These are phyloP conservation scores for Apaloderma vittatum DNA, from an alignment of 2,113 vertebrate genomes.

Conservation along the genomic window DNA sequence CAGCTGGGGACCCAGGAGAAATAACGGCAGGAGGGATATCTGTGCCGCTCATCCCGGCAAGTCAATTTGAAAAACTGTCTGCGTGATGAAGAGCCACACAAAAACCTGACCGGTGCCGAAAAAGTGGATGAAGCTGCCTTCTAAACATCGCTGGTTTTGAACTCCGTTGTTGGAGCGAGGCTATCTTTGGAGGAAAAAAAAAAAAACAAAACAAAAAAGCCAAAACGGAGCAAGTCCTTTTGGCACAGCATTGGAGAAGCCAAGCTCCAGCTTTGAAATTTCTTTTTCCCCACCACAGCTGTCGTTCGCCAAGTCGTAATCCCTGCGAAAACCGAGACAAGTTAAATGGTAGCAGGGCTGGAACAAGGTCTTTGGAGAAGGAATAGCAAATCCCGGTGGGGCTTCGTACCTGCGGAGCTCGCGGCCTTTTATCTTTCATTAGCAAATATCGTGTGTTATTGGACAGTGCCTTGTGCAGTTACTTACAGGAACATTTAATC, in stretches of 20 bases:
- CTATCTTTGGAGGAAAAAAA: not conserved
- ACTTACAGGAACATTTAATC: constrained; percentile 62
- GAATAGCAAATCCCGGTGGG: not conserved
- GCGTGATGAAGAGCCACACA: not conserved
- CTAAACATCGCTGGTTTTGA: not conserved
- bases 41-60: not conserved
- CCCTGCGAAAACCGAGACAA: accelerated
- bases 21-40: not conserved
- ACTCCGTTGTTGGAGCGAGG: not conserved
- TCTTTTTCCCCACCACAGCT: not conserved
- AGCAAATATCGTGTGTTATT: not conserved
- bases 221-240: not conserved
- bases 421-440: not conserved
- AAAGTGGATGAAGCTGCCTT: not conserved
- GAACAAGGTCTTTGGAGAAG: not conserved
- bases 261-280: not conserved
- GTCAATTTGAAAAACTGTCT: not conserved
- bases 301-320: not conserved
- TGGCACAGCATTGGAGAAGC: not conserved
- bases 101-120: not conserved
- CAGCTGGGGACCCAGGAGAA: not conserved
- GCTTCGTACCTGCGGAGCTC: not conserved
- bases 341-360: not conserved
- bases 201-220: not conserved
- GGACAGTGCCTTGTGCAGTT: constrained; percentile 31